These are phyloP conservation scores for Drosophila putrida DNA, from an alignment of 2,888 invertebrate species.

Conservation along the genomic window DNA sequence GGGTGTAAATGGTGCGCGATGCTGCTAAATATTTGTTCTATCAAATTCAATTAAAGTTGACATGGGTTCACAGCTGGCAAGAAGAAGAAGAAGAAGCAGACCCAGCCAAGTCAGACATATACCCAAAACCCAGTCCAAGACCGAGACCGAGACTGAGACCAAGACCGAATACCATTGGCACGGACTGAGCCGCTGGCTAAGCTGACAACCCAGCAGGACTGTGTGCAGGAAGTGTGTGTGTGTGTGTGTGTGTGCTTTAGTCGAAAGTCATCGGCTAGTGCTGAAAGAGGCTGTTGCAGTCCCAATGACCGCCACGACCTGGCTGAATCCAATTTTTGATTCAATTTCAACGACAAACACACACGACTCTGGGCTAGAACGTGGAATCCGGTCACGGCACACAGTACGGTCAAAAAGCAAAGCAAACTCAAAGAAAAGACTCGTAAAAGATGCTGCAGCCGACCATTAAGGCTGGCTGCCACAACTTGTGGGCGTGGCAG, in stretches of 20 bases:
- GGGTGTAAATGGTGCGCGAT: slow-evolving; percentile 70
- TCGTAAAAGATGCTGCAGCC: slow-evolving; percentile 39
- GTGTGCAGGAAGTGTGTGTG: slow-evolving; percentile 2
- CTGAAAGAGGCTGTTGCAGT: slow-evolving; percentile 12
- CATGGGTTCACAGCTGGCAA: slow-evolving; percentile 74
- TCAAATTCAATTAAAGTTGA: slow-evolving; percentile 80
- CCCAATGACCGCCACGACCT: slow-evolving; percentile 28
- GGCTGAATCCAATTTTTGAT: slow-evolving; percentile 57
- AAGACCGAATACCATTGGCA: slow-evolving; percentile 7
- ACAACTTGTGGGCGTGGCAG: slow-evolving; percentile 15
- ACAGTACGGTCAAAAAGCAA: slow-evolving; percentile 15
- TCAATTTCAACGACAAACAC: slow-evolving; percentile 68
- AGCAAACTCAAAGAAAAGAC: slow-evolving; percentile 33
- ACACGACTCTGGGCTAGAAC: slow-evolving; percentile 34
- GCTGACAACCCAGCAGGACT: slow-evolving; percentile 25
- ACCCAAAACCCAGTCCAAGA: neutral
- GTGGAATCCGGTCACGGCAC: neutral
- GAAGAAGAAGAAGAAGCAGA: slow-evolving; percentile 17
- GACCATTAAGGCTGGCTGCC: slow-evolving; percentile 13
- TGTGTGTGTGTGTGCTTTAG: slow-evolving; percentile 1
- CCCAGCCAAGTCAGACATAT: neutral
- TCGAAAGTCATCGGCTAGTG: slow-evolving; percentile 26
- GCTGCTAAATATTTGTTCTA: slow-evolving; percentile 78
- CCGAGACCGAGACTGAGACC: neutral
- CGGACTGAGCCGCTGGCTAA: slow-evolving; percentile 29